These are phyloP conservation scores for Nymphalis io DNA, from an alignment of 1,140 invertebrate species.

Conservation along the genomic window DNA sequence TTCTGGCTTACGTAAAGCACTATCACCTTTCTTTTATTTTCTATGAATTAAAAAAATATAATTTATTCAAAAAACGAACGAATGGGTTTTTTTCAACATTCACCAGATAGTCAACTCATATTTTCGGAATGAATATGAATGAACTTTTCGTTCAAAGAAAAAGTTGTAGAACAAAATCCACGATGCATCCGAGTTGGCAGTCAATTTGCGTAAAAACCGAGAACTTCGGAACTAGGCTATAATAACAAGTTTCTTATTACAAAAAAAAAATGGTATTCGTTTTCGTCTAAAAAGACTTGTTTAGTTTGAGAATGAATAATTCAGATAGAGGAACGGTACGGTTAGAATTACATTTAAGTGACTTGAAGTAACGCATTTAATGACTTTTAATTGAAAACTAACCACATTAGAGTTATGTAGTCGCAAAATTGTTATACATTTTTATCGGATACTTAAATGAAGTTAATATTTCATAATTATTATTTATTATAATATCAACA, in stretches of 20 bases:
- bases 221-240: slow-evolving; percentile 23
- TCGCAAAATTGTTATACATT: too few relatives aligned
- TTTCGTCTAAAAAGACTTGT: neutral
- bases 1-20: too few relatives aligned
- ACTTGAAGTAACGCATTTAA: too few relatives aligned
- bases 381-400: too few relatives aligned
- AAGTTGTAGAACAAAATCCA: slow-evolving; percentile 36
- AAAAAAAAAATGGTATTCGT: slow-evolving; percentile 16
- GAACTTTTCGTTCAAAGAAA: slow-evolving; percentile 31
- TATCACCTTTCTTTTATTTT: too few relatives aligned
- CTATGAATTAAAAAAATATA: neutral
- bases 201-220: slow-evolving; percentile 36
- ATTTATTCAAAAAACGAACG: neutral
- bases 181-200: slow-evolving; percentile 34
- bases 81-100: slow-evolving; percentile 11
- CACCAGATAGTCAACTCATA: slow-evolving; percentile 23
- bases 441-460: too few relatives aligned
- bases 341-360: neutral
- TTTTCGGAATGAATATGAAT: slow-evolving; percentile 34
- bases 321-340: neutral
- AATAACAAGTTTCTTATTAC: slow-evolving; percentile 28
- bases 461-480: too few relatives aligned
- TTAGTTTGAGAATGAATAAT: neutral
- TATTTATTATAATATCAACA: too few relatives aligned
- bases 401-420: too few relatives aligned